Evolutionary conservation across 2,113 vertebrate genomes (phyloP), one percentile per base, ranked within the genome.

Genomic region (Pomatostomus ruficeps): DNA sequence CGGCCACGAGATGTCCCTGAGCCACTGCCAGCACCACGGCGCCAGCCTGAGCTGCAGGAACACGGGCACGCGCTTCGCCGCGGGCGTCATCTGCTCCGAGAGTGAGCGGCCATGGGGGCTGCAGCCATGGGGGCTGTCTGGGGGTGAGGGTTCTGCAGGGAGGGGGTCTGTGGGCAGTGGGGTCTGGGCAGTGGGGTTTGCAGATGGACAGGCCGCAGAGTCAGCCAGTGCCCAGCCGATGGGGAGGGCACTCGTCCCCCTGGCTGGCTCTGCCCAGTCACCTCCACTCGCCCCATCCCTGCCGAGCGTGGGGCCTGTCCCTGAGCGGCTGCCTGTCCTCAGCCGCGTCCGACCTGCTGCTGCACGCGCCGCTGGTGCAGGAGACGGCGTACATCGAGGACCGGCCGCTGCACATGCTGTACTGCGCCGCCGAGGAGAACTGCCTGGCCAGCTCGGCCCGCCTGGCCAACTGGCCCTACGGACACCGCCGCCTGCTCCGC

Each of bases 371-470:
- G 0, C 94, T 99, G 97, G 99, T 99, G 55, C 98, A 99, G 97
- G 98, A 99, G 98, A 99, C 99, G 0, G 99, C 98, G 1, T 99
- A 99, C 96, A 99, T 99, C 1, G 99, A 99, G 97, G 99, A 99
- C 88, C 98, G 99, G 5, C 99, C 99, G 1, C 98, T 99, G 74
- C 99, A 99, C 98, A 99, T 99, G 99, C 94, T 99, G 40, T 99
- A 99, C 98, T 99, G 99, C 0, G 99, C 99, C 0, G 99, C 99
- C 0, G 99, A 99, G 63, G 99, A 99, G 94, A 98, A 99, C 98
- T 99, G 99, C 96, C 98, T 99, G 40, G 98, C 99, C 35, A 98
- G 98, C 91, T 98, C 98, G 0, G 99, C 99, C 10, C 98, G 98
- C 54, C 97, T 97, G 8, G 99, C 99, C 96, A 99, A 99, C 98